Evolutionary conservation across 2,113 vertebrate genomes (phyloP), one percentile per base, ranked within the genome.

Genomic region (Hypanus sabinus): DNA sequence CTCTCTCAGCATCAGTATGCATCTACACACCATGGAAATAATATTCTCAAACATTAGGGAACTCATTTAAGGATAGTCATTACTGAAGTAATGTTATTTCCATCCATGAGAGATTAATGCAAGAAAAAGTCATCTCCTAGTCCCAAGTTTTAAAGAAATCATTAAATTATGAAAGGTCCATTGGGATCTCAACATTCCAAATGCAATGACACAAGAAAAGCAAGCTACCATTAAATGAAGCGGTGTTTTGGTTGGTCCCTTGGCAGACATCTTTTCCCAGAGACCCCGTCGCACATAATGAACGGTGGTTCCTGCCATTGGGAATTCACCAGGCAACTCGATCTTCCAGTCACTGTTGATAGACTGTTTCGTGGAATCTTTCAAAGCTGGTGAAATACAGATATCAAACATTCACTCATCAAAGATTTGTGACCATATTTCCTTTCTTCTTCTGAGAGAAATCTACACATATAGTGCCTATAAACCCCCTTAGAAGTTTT

Each of bases 281-380:
- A 99, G 96, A 94, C 99, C 99, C 95, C 98, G 97, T 94, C 99
- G 96, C 93, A 99, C 98, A n/a, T 99, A 99, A 96, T 98, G 98
- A 93, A 99, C 97, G 0, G 97, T 99, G 1, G 98, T 99, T 94
- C 99, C 99, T 18, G 99, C 99, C n/a, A 99, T 97, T 96, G 99
- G 97, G 95, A 99, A 99, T 95, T 99, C 99, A 94, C 99, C 99
- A 0, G 99, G 98, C 95, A 99, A 98, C 95, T 99, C 98, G 76
- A 99, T 99, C 96, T 99, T 99, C 99, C 99, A 99, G 96, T 99
- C 98, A 4, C 97, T 99, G 96, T 99, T 99, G 97, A 99, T 99
- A 96, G 98, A 99, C 95, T 97, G 97, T 96, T 98, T 98, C 94
- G 96, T 97, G 94, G 98, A 98, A 96, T 99, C 99, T 96, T 98